Evolutionary conservation across 2,888 invertebrate genomes (phyloP).

Genomic region (Craniophora ligustri): DNA sequence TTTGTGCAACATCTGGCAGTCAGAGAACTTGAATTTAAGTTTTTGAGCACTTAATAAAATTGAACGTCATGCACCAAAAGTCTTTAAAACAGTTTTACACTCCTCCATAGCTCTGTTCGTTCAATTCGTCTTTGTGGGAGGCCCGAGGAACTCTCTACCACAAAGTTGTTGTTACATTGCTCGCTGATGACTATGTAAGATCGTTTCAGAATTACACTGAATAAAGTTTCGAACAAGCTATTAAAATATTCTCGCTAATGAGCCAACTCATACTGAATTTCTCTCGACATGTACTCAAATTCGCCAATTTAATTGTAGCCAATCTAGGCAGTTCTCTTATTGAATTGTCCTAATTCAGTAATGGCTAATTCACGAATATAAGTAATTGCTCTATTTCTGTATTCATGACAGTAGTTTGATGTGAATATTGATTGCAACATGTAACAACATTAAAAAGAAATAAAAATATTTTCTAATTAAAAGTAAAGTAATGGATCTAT

Average conservation of each 20-base stretch:
- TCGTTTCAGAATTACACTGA: constrained; percentile 44
- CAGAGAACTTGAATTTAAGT: constrained; percentile 34
- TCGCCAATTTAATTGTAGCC: constrained; percentile 55
- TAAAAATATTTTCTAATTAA: too few relatives aligned
- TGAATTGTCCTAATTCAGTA: constrained; percentile 36
- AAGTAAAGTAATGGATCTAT: too few relatives aligned
- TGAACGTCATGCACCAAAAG: constrained; percentile 41
- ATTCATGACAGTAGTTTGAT: constrained; percentile 4
- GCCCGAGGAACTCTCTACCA: constrained; percentile 16
- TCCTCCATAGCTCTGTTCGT: constrained; percentile 21
- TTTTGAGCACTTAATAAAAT: constrained; percentile 40
- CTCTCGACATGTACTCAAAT: constrained; percentile 52
- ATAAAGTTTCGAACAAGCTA: constrained; percentile 58
- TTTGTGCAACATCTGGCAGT: constrained; percentile 23
- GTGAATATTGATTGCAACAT: too few relatives aligned
- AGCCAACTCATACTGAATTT: constrained; percentile 53
- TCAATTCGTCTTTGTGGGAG: constrained; percentile 29
- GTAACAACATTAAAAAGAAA: too few relatives aligned
- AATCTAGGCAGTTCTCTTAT: constrained; percentile 34
- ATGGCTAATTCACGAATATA: constrained; percentile 19
- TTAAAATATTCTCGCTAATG: constrained; percentile 59
- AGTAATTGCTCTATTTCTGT: constrained; percentile 11
- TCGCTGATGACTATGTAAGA: constrained; percentile 34
- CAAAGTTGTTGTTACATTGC: constrained; percentile 48
- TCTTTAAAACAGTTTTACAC: constrained; percentile 37